Base-by-base conservation (phyloP, 2,113 vertebrate species). In the Osmerus mordax region DNA sequence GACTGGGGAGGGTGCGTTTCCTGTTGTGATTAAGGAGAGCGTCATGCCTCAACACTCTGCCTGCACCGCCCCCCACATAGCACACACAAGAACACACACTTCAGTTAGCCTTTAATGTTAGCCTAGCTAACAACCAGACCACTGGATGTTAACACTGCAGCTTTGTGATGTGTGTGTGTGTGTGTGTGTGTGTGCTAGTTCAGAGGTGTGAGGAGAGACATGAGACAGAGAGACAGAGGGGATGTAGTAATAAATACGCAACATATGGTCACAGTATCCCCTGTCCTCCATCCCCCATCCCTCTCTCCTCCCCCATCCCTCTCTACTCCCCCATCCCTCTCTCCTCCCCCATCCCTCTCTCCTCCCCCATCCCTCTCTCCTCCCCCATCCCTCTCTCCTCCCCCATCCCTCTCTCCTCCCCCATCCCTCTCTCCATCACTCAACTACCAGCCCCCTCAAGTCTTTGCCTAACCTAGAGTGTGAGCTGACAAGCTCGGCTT, bases 261-360 rank as follows among this genome's bases (percentile, higher is more conserved):
- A 87, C 89, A 89, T 89, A 88, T 91, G 89, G 89, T 79, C 78
- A 78, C 68, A 32, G 87, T 79, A 87, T 83, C 78, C 76, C 9
- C 3, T 18, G 41, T 19, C 19, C 0, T 67, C 61, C 53, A 78
- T 78, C 82, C 69, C 23, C 23, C 23, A 23, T 23, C 21, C 1
- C 21, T 23, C 21, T 23, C 21, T 23, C 21, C 21, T 23, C 21
- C 21, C 21, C 21, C 21, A 23, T 23, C 23, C 23, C 23, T 23
- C 23, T 23, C 23, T 23, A 1, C 23, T 23, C 23, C 23, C 1
- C 23, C 23, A 23, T 1, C 23, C 2, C 23, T 23, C 23, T 23
- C 23, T 23, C 23, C 23, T 23, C 23, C 23, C 23, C 23, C 23
- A 23, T 23, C 23, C 2, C 23, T 23, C 23, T 23, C 23, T 23